A percentile compares a stretch with the other conserved stretches of the same genome.
phyloP scores from a whole-genome alignment of 2,888 invertebrate species.

The Stratiomys singularior region DNA sequence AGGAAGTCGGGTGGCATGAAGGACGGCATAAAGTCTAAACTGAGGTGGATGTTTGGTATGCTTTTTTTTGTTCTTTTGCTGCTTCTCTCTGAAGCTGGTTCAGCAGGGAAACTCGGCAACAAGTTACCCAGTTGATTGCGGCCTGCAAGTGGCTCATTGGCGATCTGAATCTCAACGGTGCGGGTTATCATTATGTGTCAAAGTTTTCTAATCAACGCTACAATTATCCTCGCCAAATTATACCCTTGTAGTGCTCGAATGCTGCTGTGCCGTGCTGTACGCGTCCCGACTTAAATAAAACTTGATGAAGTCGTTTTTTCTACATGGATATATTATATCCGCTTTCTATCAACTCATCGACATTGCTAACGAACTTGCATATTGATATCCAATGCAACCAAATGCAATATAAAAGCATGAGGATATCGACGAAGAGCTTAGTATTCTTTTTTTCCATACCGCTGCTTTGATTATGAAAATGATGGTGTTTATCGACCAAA shows the following conservation, averaged over 20 bases:
- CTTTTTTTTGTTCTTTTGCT: too few relatives aligned
- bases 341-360: neutral
- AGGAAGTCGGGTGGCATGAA: constrained; percentile 14
- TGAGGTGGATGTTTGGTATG: constrained; percentile 41
- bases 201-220: constrained; percentile 51
- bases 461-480: constrained; percentile 19
- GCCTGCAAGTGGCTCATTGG: constrained; percentile 34
- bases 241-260: constrained; percentile 28
- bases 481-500: constrained; percentile 37
- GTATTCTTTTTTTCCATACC: constrained; percentile 22
- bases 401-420: neutral
- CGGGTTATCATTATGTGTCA: constrained; percentile 52
- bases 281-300: constrained; percentile 15
- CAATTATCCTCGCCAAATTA: constrained; percentile 51
- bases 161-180: constrained; percentile 23
- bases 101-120: constrained; percentile 39
- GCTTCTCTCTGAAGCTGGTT: too few relatives aligned
- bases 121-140: constrained; percentile 28
- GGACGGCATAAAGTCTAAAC: too few relatives aligned
- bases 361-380: neutral
- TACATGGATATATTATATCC: neutral
- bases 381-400: constrained; percentile 17
- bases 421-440: neutral
- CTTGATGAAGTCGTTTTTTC: neutral
- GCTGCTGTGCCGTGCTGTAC: constrained; percentile 38